Evolutionary conservation across 2,888 invertebrate genomes (phyloP).

Genomic region (Quadroppia sp.): DNA sequence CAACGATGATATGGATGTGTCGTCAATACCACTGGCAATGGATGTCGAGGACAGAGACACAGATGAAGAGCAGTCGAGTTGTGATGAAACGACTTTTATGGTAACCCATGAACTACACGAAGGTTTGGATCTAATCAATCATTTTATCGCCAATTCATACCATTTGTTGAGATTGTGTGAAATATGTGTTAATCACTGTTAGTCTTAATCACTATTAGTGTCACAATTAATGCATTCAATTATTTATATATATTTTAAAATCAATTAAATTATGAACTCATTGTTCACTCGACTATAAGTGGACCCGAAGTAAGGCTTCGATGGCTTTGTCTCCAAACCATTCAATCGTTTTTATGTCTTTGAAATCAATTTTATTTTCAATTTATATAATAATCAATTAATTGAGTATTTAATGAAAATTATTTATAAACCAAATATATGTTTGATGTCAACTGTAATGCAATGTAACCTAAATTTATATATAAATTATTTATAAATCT

Average conservation of each 20-base stretch:
- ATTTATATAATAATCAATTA: background rate
- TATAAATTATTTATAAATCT: background rate
- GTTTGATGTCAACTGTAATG: background rate
- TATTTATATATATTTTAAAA: background rate
- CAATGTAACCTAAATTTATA: background rate
- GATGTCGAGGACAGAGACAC: slow-evolving; percentile 24
- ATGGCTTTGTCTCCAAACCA: background rate
- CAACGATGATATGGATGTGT: background rate
- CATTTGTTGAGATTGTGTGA: background rate
- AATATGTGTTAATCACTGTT: background rate
- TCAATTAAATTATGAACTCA: slow-evolving; percentile 12
- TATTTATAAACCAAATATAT: background rate
- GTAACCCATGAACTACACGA: slow-evolving; percentile 24
- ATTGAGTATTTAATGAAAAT: background rate
- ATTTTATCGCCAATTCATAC: background rate
- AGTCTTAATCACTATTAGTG: background rate
- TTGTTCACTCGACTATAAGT: slow-evolving; percentile 4
- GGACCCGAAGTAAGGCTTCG: background rate
- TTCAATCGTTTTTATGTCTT: background rate
- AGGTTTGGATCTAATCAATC: slow-evolving; percentile 14
- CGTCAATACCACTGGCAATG: background rate
- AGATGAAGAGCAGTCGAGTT: background rate
- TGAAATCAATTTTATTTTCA: background rate
- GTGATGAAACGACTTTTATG: slow-evolving; percentile 23
- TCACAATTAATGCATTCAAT: background rate